phyloP scores from a whole-genome alignment of 2,888 invertebrate genomes.

The Hyposoter didymator region DNA sequence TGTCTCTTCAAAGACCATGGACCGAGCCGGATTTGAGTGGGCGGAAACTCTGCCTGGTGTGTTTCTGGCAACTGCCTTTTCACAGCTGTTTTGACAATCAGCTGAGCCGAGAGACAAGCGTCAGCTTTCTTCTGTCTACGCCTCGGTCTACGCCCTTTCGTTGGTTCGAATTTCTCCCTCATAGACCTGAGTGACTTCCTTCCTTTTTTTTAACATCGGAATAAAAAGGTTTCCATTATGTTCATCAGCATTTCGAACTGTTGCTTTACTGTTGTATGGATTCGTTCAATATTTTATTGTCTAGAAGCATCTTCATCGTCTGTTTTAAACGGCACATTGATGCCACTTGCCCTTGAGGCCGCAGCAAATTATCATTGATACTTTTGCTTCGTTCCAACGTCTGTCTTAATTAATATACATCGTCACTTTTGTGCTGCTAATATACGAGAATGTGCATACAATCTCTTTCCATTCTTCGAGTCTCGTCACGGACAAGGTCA shows the following conservation, averaged over 20 bases:
- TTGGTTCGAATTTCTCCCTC: neutral
- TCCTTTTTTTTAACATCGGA: neutral
- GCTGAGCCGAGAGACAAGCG: conserved; percentile 37
- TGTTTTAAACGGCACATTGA: conserved; percentile 5
- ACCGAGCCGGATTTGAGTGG: conserved; percentile 19
- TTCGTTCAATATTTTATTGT: conserved; percentile 4
- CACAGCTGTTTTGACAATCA: conserved; percentile 58
- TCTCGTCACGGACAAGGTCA: neutral
- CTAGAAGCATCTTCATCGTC: neutral
- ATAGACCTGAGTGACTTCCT: neutral
- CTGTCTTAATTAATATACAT: conserved; percentile 26
- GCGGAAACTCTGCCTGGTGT: conserved; percentile 4
- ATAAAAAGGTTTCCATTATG: neutral
- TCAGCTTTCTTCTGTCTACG: neutral
- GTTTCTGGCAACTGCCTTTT: conserved; percentile 21
- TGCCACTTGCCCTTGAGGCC: conserved; percentile 30
- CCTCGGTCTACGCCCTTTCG: neutral
- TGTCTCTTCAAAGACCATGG: conserved; percentile 15
- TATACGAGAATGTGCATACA: neutral
- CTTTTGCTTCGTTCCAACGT: conserved; percentile 19
- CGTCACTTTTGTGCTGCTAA: conserved; percentile 16
- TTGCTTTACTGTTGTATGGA: conserved; percentile 3
- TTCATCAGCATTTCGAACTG: neutral
- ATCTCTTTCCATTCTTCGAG: neutral
- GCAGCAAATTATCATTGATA: conserved; percentile 23